phyloP scores from a whole-genome alignment of 2,888 invertebrate genomes.

The Blastobasis lacticolella region DNA sequence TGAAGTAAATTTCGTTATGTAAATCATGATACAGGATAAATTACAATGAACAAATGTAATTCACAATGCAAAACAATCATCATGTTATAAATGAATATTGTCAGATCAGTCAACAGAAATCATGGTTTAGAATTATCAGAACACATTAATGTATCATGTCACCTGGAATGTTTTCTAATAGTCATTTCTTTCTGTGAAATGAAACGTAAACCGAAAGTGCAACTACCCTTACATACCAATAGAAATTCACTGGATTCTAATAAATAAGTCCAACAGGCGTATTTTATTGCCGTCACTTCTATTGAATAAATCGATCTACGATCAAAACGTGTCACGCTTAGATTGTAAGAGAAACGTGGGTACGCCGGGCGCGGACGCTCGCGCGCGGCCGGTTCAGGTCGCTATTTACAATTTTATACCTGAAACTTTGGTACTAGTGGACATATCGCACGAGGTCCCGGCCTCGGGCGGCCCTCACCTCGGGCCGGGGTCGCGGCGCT shows the following conservation, averaged over 20 bases:
- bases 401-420: slow-evolving; percentile 28
- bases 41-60: too few relatives aligned
- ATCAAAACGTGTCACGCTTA: slow-evolving; percentile 18
- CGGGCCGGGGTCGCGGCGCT: slow-evolving; percentile 17
- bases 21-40: too few relatives aligned
- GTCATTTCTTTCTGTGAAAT: too few relatives aligned
- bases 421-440: slow-evolving; percentile 41
- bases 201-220: slow-evolving; percentile 47
- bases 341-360: slow-evolving; percentile 9
- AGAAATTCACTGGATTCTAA: slow-evolving; percentile 24
- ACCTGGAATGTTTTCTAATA: too few relatives aligned
- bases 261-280: slow-evolving; percentile 35
- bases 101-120: too few relatives aligned
- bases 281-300: slow-evolving; percentile 37
- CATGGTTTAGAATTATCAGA: too few relatives aligned
- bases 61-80: too few relatives aligned
- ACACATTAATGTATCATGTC: too few relatives aligned
- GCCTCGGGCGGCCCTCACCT: slow-evolving; percentile 11
- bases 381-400: slow-evolving; percentile 19
- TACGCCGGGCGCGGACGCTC: slow-evolving; percentile 3
- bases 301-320: slow-evolving; percentile 32
- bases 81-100: too few relatives aligned
- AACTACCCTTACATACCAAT: slow-evolving; percentile 38
- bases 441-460: slow-evolving; percentile 19
- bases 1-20: too few relatives aligned